Evolutionary conservation across 2,797 vertebrate genomes (phyloP).

Genomic region (Hybognathus amarus): DNA sequence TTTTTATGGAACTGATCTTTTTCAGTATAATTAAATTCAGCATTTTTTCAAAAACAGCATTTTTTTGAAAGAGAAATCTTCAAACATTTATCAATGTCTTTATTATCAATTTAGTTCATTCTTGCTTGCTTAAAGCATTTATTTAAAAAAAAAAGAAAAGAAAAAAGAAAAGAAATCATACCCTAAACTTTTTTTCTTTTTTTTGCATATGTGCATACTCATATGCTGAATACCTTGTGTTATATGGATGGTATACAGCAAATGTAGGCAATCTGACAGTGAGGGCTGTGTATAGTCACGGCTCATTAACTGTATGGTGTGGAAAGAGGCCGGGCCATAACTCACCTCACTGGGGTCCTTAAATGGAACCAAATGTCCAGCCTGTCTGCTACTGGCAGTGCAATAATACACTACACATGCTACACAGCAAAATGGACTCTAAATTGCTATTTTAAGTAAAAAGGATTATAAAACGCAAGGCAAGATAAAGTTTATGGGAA

Average conservation of each 20-base stretch:
- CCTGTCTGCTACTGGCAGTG: slow-evolving; percentile 27
- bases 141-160: background rate
- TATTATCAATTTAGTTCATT: background rate
- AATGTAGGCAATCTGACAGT: slow-evolving; percentile 49
- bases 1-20: background rate
- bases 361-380: slow-evolving; percentile 52
- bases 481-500: background rate
- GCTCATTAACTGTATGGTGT: slow-evolving; percentile 58
- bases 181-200: background rate
- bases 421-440: slow-evolving; percentile 5
- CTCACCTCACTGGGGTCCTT: slow-evolving; percentile 41
- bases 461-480: background rate
- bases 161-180: background rate
- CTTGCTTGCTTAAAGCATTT: background rate
- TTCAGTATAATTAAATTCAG: background rate
- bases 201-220: slow-evolving; percentile 4
- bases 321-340: slow-evolving; percentile 51
- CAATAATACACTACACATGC: slow-evolving; percentile 29
- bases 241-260: slow-evolving; percentile 27
- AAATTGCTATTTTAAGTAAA: slow-evolving; percentile 4
- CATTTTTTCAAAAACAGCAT: background rate
- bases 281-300: slow-evolving; percentile 54
- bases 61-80: background rate
- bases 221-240: slow-evolving; percentile 9
- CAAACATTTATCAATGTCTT: background rate